A percentile compares a stretch with the other conserved stretches of the same genome.
Evolutionary conservation across 2,888 invertebrate species (phyloP).

Genomic region (Catotricha subobsoleta): DNA sequence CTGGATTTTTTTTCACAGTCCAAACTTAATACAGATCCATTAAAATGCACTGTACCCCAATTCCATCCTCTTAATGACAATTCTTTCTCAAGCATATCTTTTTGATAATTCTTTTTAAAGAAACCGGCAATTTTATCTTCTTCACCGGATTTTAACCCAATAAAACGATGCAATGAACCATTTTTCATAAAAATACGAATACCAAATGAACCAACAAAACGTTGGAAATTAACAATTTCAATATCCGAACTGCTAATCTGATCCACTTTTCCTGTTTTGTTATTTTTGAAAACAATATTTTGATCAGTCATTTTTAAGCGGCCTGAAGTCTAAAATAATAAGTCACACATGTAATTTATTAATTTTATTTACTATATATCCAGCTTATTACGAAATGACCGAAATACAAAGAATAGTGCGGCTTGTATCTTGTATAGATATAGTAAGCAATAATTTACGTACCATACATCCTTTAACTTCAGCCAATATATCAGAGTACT

Average conservation of each 20-base stretch:
- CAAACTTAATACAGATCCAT: conserved; percentile 68
- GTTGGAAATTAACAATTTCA: conserved; percentile 80
- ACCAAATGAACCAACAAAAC: conserved; percentile 80
- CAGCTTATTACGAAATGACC: neutral
- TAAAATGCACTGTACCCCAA: conserved; percentile 93
- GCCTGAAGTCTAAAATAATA: conserved; percentile 55
- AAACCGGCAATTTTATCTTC: conserved; percentile 86
- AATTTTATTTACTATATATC: too few relatives aligned
- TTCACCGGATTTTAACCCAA: conserved; percentile 85
- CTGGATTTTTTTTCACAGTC: conserved; percentile 69
- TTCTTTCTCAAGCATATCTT: conserved; percentile 80
- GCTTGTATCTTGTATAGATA: neutral
- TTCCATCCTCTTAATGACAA: conserved; percentile 96
- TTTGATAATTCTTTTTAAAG: conserved; percentile 62
- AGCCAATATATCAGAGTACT: conserved; percentile 68
- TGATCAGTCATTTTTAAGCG: conserved; percentile 82
- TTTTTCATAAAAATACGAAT: conserved; percentile 76
- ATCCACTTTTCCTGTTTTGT: conserved; percentile 91
- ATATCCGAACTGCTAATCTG: conserved; percentile 71
- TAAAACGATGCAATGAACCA: conserved; percentile 77
- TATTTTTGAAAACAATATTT: conserved; percentile 82
- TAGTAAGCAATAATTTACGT: conserved; percentile 21
- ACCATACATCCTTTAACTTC: conserved; percentile 82
- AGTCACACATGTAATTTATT: too few relatives aligned
- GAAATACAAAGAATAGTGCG: neutral